Evolutionary conservation across 53 echinoderm and acorn worm species (phyloP).

Genomic region (Henricia sp.): DNA sequence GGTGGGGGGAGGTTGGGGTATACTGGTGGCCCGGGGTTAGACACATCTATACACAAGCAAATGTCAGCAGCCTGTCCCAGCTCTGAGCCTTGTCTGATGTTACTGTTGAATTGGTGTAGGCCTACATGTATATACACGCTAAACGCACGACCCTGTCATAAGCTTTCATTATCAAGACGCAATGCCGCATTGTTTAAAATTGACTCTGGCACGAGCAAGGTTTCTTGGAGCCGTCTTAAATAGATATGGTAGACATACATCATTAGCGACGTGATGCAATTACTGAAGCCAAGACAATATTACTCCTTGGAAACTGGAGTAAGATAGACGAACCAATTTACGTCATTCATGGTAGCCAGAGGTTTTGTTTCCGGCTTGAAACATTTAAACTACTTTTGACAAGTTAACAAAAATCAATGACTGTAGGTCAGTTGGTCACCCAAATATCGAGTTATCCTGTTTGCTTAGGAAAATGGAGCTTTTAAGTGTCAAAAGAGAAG

Average conservation of each 20-base stretch:
- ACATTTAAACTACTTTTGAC: too few species aligned
- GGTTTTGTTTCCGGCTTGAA: not conserved
- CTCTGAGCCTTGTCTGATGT: not conserved
- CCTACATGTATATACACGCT: conserved; percentile 7
- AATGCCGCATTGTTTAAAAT: conserved; percentile 11
- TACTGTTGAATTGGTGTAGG: too few species aligned
- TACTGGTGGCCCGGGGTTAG: too few species aligned
- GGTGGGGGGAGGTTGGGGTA: not conserved
- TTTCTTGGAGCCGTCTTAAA: conserved; percentile 26
- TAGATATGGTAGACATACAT: conserved; percentile 24
- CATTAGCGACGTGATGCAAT: conserved; percentile 3
- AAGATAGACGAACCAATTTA: too few species aligned
- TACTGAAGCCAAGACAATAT: too few species aligned
- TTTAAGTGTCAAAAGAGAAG: too few species aligned
- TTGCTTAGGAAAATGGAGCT: too few species aligned
- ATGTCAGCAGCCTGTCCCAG: conserved; percentile 27
- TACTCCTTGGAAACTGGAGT: too few species aligned
- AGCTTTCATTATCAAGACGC: not conserved
- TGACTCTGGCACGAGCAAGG: conserved; percentile 3
- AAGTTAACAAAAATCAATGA: too few species aligned
- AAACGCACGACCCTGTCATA: not conserved
- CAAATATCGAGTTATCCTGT: too few species aligned
- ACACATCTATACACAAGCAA: conserved; percentile 13
- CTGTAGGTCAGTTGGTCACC: too few species aligned
- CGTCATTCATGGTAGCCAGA: too few species aligned